Conservation (phyloP, 2,888 invertebrate genomes). For the Alloscopus bannaensis region DNA sequence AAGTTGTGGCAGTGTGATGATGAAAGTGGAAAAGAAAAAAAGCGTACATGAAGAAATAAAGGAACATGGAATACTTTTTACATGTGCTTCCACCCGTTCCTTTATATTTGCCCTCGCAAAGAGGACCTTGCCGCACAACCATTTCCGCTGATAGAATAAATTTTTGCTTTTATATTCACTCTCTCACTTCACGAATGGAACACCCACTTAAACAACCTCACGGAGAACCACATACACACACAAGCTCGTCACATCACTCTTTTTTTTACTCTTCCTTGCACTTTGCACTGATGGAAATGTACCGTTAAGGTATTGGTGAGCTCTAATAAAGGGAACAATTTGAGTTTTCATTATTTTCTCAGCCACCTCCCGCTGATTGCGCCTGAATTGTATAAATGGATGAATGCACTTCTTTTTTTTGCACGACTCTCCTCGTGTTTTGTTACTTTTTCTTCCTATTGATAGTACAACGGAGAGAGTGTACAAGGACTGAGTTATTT, state of each 20-base stretch:
- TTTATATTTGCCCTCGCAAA: background rate
- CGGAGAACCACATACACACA: constrained; percentile 21
- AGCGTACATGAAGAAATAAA: background rate
- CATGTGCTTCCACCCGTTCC: constrained; percentile 7
- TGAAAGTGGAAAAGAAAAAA: constrained; percentile 38
- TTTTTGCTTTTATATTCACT: constrained; percentile 23
- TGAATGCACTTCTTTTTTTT: background rate
- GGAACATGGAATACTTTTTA: constrained; percentile 4
- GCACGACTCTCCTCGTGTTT: background rate
- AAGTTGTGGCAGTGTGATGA: constrained; percentile 28
- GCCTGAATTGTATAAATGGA: background rate
- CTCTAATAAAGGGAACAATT: constrained; percentile 59
- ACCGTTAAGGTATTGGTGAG: constrained; percentile 51
- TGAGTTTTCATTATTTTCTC: constrained; percentile 55
- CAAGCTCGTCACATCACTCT: constrained; percentile 44
- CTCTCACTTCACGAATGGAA: constrained; percentile 17
- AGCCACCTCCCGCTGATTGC: constrained; percentile 50
- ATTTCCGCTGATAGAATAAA: constrained; percentile 13
- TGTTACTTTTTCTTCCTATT: background rate
- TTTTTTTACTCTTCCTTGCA: constrained; percentile 42
- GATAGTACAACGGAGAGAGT: constrained; percentile 6
- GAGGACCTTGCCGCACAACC: background rate
- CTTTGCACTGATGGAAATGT: constrained; percentile 51
- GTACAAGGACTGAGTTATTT: constrained; percentile 28
- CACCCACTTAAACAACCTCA: constrained; percentile 33